Evolutionary conservation across 2,888 invertebrate species (phyloP), one percentile per base, ranked within the genome.

Genomic region (Caenorhabditis sinica): DNA sequence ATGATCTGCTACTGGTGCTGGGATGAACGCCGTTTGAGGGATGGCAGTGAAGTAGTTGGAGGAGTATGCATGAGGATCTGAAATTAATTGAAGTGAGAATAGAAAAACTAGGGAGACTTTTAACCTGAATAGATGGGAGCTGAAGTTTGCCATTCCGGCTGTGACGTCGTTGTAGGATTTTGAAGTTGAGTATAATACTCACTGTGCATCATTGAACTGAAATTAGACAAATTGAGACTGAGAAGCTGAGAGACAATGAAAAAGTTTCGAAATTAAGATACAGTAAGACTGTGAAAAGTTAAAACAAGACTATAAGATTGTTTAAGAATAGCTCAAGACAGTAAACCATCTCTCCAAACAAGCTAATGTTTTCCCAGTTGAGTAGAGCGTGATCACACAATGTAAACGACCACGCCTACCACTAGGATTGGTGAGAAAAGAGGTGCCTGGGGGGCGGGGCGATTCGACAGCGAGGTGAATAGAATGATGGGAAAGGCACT

Each of bases 311-410:
- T 20, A 20, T 8, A 49, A 20, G 1, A 20, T 8, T 20, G 13
- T 49, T 20, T 49, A 4, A 20, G 20, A 49, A 49, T 3, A 8
- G 20, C 6, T 40, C n/a, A 58, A 49, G 36, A 72, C 58, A 72
- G 66, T 72, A 40, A 40, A 71, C 56, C 40, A 33, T 65, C 56
- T 9, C n/a, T 23, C 53, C 49, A 30, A 51, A 63, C 33, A 71
- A 79, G 79, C 79, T 79, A 72, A 80, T 66, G 80, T 72, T 66
- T 40, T 69, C 69, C 71, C 43, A 71, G 63, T 77, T 30, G 36
- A 20, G 60, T 61, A 45, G 71, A 53, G 25, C 63, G 40, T 49
- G 65, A 49, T 49, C 30, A 20, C 23, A 68, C 56, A 63, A 53
- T 68, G 49, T 63, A 40, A 33, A 28, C 45, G 80, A 72, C 72